Percentiles rank a stretch among this genome's conserved stretches.
Conservation (phyloP, 2,113 vertebrate species). For the Craseonycteris thonglongyai region DNA sequence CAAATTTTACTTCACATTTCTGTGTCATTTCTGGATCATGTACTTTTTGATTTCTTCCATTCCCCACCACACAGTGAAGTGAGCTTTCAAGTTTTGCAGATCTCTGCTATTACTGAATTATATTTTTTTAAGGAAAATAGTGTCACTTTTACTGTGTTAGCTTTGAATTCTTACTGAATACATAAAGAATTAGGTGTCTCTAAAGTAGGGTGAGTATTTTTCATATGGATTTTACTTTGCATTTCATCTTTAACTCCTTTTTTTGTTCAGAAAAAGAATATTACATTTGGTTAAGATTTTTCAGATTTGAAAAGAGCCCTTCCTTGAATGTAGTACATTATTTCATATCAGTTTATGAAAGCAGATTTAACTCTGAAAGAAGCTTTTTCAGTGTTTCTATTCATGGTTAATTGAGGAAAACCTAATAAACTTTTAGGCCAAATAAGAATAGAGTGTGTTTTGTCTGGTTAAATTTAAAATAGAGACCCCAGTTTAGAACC, state of each 20-base stretch:
- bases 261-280: conserved; percentile 16
- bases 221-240: not conserved
- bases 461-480: not conserved
- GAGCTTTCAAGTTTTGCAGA: conserved; percentile 35
- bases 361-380: conserved; percentile 43
- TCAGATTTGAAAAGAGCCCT: conserved; percentile 24
- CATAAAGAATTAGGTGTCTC: conserved; percentile 24
- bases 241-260: conserved; percentile 11
- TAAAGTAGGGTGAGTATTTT: conserved; percentile 52
- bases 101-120: not conserved
- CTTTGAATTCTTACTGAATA: conserved; percentile 48
- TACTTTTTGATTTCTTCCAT: conserved; percentile 58
- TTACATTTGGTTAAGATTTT: conserved; percentile 51
- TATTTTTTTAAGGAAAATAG: conserved; percentile 45
- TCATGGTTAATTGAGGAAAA: conserved; percentile 28
- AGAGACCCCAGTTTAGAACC: conserved; percentile 6
- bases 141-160: conserved; percentile 20
- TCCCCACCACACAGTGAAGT: conserved; percentile 19
- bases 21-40: conserved; percentile 42
- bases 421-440: conserved; percentile 9
- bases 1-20: conserved; percentile 59
- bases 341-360: conserved; percentile 31
- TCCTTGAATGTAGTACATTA: conserved; percentile 41
- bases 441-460: conserved; percentile 20
- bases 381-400: conserved; percentile 7